Evolutionary conservation across 2,888 invertebrate species (phyloP).

Genomic region (Xestia ashworthii): DNA sequence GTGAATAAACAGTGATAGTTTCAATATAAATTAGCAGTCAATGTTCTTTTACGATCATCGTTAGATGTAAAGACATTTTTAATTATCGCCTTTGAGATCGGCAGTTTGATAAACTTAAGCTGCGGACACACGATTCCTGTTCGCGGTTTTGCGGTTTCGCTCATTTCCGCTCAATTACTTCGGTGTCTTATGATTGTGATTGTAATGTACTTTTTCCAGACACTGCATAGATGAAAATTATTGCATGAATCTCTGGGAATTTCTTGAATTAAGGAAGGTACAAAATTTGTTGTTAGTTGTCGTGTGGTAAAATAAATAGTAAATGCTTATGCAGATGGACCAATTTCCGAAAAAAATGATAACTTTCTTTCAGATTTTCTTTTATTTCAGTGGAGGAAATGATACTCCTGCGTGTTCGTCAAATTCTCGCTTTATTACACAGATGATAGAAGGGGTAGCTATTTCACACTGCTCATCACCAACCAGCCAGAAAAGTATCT

Average conservation of each 20-base stretch:
- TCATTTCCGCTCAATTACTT: conserved; percentile 20
- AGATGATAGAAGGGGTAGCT: too few relatives aligned
- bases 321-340: neutral
- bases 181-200: neutral
- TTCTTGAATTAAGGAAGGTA: neutral
- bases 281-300: neutral
- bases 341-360: neutral
- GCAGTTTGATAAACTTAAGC: conserved; percentile 34
- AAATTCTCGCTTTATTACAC: neutral
- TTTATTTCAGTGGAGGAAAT: neutral
- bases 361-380: neutral
- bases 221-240: neutral
- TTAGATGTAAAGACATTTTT: conserved; percentile 40
- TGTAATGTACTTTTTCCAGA: conserved; percentile 7
- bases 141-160: conserved; percentile 7
- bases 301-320: neutral
- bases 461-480: neutral
- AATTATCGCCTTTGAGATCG: conserved; percentile 36
- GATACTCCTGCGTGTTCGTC: neutral
- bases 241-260: neutral
- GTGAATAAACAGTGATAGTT: conserved; percentile 28
- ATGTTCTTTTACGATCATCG: conserved; percentile 31
- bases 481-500: neutral
- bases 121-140: neutral
- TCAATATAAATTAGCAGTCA: conserved; percentile 33